These are phyloP conservation scores for Microchrysa polita DNA, from an alignment of 2,888 invertebrate species.

Conservation along the genomic window DNA sequence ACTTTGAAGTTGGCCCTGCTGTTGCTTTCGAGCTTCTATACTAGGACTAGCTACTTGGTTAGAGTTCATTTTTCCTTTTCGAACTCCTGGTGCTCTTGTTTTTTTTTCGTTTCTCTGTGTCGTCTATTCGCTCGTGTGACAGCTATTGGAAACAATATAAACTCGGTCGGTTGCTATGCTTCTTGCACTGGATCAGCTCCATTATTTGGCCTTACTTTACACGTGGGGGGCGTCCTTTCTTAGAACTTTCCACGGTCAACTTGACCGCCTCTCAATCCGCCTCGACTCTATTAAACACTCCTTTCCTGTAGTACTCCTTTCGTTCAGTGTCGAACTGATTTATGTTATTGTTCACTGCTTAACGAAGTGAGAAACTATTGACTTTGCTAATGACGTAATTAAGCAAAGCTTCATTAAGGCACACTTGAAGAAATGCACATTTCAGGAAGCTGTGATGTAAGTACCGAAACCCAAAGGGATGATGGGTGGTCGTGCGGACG, in stretches of 20 bases:
- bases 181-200: background rate
- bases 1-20: slow-evolving; percentile 43
- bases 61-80: slow-evolving; percentile 7
- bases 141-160: slow-evolving; percentile 26
- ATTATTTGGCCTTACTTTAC: slow-evolving; percentile 8
- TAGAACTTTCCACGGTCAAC: background rate
- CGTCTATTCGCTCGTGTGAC: slow-evolving; percentile 14
- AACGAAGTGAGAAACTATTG: slow-evolving; percentile 50
- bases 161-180: background rate
- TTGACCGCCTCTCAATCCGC: background rate
- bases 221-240: background rate
- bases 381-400: slow-evolving; percentile 50
- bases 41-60: background rate
- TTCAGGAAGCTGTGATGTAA: background rate
- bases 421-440: slow-evolving; percentile 45
- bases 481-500: background rate
- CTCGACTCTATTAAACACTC: background rate
- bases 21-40: slow-evolving; percentile 15
- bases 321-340: slow-evolving; percentile 47
- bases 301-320: slow-evolving; percentile 24
- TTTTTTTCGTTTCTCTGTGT: background rate
- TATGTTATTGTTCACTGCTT: slow-evolving; percentile 49
- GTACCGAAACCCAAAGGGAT: slow-evolving; percentile 6
- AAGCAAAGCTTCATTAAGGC: slow-evolving; percentile 46
- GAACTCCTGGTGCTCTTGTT: background rate